A percentile compares a stretch with the other conserved stretches of the same genome.
Evolutionary conservation across 2,888 invertebrate species (phyloP).

Genomic region (Hypsopygia costalis): DNA sequence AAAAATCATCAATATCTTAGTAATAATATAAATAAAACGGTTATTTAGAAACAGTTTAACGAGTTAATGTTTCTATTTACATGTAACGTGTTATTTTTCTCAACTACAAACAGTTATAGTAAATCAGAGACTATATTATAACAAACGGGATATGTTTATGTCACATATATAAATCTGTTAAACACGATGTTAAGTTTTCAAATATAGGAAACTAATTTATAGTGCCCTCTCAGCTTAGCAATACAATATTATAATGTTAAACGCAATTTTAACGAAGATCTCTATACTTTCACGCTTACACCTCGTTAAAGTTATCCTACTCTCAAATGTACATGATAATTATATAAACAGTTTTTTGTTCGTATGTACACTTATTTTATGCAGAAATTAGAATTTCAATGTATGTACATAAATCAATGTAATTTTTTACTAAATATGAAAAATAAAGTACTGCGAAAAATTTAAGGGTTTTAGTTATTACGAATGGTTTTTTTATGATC

Average conservation of each 20-base stretch:
- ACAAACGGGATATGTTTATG: neutral
- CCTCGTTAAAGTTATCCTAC: neutral
- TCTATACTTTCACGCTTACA: neutral
- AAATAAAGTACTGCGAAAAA: slow-evolving; percentile 70
- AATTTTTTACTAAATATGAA: slow-evolving; percentile 73
- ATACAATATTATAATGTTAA: neutral
- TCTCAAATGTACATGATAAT: neutral
- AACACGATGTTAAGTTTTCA: neutral
- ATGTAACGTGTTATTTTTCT: neutral
- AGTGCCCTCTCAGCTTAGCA: neutral
- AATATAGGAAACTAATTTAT: neutral
- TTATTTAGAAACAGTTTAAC: slow-evolving; percentile 2
- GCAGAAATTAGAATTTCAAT: slow-evolving; percentile 42
- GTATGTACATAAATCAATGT: slow-evolving; percentile 71
- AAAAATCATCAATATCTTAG: slow-evolving; percentile 45
- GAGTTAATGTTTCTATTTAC: neutral
- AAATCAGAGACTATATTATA: neutral
- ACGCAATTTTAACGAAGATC: neutral
- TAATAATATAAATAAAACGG: slow-evolving; percentile 22
- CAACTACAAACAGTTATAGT: neutral
- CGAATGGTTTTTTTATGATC: neutral
- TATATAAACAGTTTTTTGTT: neutral
- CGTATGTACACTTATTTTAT: slow-evolving; percentile 33
- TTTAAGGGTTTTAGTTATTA: slow-evolving; percentile 40
- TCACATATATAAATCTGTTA: neutral